These are phyloP conservation scores for Phaedon cochleariae DNA, from an alignment of 2,888 invertebrate species.

Conservation along the genomic window DNA sequence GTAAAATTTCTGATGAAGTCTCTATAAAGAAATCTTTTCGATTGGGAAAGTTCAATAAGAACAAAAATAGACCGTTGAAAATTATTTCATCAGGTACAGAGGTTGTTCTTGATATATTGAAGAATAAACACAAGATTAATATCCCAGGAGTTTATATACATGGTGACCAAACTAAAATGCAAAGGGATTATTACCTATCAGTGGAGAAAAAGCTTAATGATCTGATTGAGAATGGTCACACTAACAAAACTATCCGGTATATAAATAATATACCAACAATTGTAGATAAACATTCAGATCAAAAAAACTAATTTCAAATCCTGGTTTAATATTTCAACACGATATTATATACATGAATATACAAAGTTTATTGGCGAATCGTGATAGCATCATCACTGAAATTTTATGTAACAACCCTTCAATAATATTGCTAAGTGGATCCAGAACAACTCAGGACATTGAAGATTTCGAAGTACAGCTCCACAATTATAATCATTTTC, in stretches of 20 bases:
- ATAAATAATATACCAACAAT: constrained; percentile 1
- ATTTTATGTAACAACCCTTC: background rate
- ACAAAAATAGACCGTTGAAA: background rate
- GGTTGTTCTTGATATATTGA: background rate
- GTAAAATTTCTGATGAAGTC: background rate
- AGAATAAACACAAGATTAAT: background rate
- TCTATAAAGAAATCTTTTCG: background rate
- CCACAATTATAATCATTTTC: background rate
- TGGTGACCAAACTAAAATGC: constrained; percentile 7
- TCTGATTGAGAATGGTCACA: background rate
- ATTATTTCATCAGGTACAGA: background rate
- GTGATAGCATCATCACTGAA: background rate
- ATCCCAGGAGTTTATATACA: background rate
- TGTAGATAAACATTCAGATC: background rate
- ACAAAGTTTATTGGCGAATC: background rate
- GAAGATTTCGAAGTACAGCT: background rate
- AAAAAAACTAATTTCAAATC: constrained; percentile 3
- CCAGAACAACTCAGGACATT: background rate
- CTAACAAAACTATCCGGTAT: background rate
- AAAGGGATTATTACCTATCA: background rate
- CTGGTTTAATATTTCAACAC: background rate
- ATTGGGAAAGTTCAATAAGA: background rate
- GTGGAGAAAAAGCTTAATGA: background rate
- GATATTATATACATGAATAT: constrained; percentile 4
- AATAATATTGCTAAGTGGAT: constrained; percentile 5